These are phyloP conservation scores for Ailuropoda melanoleuca DNA, from an alignment of 2,113 vertebrate genomes.

Conservation along the genomic window DNA sequence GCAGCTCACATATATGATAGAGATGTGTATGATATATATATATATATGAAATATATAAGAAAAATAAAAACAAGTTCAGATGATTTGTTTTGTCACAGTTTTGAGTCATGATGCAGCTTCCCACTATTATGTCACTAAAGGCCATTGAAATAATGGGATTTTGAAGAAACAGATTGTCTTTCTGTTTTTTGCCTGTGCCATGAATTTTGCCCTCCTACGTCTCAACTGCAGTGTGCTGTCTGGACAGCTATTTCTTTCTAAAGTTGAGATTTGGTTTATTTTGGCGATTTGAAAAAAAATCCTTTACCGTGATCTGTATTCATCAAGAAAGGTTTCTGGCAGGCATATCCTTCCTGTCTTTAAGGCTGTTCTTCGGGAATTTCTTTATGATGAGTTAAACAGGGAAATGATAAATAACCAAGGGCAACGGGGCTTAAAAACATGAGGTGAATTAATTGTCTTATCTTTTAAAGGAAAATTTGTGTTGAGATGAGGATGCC, in stretches of 20 bases:
- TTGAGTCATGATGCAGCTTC: not conserved
- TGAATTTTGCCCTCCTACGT: not conserved
- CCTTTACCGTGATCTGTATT: slow-evolving; percentile 32
- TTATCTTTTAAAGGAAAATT: slow-evolving; percentile 40
- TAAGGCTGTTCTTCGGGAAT: slow-evolving; percentile 83
- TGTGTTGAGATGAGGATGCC: not conserved
- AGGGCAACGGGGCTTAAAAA: slow-evolving; percentile 62
- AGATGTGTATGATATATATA: not conserved
- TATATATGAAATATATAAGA: not conserved
- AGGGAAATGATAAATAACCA: slow-evolving; percentile 83
- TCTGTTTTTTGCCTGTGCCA: not conserved
- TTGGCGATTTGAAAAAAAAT: slow-evolving; percentile 42
- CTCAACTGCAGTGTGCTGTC: not conserved
- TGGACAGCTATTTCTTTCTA: not conserved
- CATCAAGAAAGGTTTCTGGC: slow-evolving; percentile 45
- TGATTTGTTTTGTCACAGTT: not conserved
- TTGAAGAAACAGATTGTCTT: not conserved
- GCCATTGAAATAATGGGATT: not conserved
- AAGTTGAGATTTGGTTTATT: slow-evolving; percentile 23
- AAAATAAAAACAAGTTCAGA: not conserved
- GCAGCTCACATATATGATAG: not conserved
- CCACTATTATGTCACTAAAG: not conserved
- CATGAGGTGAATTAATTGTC: slow-evolving; percentile 61
- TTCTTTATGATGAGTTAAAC: slow-evolving; percentile 83
- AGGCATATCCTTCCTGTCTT: slow-evolving; percentile 73